These are phyloP conservation scores for Lanistes nyassanus DNA, from an alignment of 1,140 invertebrate genomes.

Conservation along the genomic window DNA sequence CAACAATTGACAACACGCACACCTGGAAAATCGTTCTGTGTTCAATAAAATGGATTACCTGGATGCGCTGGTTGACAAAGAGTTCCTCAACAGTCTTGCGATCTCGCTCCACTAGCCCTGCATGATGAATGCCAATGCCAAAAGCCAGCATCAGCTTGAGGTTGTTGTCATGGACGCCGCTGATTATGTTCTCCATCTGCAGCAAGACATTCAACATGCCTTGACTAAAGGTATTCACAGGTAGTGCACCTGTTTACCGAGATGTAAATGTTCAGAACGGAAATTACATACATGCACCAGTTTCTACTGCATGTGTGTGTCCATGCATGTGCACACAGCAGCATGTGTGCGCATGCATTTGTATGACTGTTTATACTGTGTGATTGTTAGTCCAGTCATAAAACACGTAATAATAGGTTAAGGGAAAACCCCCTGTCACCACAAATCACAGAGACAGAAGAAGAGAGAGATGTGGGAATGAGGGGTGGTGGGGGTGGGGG, in stretches of 20 bases:
- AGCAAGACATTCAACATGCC: not conserved
- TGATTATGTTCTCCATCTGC: constrained; percentile 71
- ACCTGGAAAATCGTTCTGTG: no score
- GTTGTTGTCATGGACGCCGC: constrained; percentile 83
- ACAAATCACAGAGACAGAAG: no score
- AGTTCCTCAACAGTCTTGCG: constrained; percentile 92
- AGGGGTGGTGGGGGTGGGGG: no score
- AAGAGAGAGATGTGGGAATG: no score
- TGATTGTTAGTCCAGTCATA: not conserved
- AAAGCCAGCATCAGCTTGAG: constrained; percentile 94
- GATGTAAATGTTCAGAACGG: not conserved
- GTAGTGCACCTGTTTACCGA: not conserved
- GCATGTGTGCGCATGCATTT: not conserved
- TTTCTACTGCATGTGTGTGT: not conserved
- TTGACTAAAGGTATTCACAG: not conserved
- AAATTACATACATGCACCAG: no score
- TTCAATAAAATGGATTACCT: constrained; percentile 70
- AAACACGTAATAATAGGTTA: no score
- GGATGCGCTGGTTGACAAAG: constrained; percentile 97
- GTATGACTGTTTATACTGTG: not conserved
- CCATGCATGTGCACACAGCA: not conserved
- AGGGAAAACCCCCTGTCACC: no score
- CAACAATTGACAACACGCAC: no score
- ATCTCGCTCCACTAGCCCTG: constrained; percentile 92
- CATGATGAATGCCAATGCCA: constrained; percentile 99